These are phyloP conservation scores for Lutjanus erythropterus DNA, from an alignment of 2,113 vertebrate genomes.

Conservation along the genomic window DNA sequence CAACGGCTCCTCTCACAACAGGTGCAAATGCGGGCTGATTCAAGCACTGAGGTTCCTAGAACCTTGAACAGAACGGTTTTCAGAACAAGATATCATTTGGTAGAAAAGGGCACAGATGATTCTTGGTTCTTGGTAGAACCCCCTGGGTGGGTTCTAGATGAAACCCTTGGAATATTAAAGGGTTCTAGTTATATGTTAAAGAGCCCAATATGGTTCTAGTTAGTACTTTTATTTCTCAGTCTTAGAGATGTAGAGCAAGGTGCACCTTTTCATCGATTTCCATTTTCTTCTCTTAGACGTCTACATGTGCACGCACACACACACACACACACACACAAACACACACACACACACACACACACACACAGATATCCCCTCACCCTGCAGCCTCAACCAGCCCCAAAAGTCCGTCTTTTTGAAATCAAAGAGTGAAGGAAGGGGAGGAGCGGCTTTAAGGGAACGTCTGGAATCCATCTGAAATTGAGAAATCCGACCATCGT, in stretches of 20 bases:
- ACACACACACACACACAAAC: background rate
- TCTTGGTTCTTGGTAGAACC: too few relatives aligned
- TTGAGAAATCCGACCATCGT: slow-evolving; percentile 72
- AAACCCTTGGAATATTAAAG: too few relatives aligned
- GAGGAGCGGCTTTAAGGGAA: slow-evolving; percentile 62
- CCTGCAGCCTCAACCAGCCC: slow-evolving; percentile 34
- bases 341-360: background rate
- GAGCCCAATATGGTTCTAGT: too few relatives aligned
- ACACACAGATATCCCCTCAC: background rate
- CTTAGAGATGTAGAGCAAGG: slow-evolving; percentile 44
- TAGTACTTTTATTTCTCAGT: too few relatives aligned
- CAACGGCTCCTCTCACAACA: too few relatives aligned
- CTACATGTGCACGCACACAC: slow-evolving; percentile 27
- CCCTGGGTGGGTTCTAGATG: too few relatives aligned
- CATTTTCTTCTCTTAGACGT: slow-evolving; percentile 30
- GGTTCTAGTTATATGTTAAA: too few relatives aligned
- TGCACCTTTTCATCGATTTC: slow-evolving; percentile 31
- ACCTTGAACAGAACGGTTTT: too few relatives aligned
- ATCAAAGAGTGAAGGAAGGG: slow-evolving; percentile 67
- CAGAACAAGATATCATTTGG: too few relatives aligned
- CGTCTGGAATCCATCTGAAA: slow-evolving; percentile 80
- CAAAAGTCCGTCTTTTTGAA: slow-evolving; percentile 50
- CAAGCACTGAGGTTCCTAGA: too few relatives aligned
- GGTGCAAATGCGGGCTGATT: too few relatives aligned
- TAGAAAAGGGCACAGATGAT: too few relatives aligned